A percentile compares a stretch with the other conserved stretches of the same genome.
Evolutionary conservation across 1,140 invertebrate genomes (phyloP).

Genomic region (Triops longicaudatus): DNA sequence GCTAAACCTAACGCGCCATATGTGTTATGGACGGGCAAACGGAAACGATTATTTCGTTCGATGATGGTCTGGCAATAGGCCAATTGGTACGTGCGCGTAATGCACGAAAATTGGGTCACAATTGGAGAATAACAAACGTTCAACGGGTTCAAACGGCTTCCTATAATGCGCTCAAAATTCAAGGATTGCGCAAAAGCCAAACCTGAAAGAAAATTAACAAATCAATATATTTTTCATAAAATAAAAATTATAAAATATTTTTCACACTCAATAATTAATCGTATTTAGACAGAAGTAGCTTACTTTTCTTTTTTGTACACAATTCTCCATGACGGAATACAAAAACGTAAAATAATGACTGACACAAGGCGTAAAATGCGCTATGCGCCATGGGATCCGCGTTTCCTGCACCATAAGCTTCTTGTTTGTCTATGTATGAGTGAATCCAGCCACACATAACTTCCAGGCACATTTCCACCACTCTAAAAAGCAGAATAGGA

Average conservation of each 20-base stretch:
- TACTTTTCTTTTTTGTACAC: conserved; percentile 62
- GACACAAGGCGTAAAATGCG: conserved; percentile 82
- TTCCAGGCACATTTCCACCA: conserved; percentile 52
- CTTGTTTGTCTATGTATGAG: conserved; percentile 55
- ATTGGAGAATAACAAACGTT: conserved; percentile 64
- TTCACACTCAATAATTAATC: too few species aligned
- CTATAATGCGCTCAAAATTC: conserved; percentile 73
- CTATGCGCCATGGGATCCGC: conserved; percentile 55
- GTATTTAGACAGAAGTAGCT: conserved; percentile 39
- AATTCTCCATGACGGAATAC: conserved; percentile 78
- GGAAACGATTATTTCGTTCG: conserved; percentile 58
- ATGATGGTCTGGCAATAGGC: conserved; percentile 86
- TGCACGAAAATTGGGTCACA: conserved; percentile 58
- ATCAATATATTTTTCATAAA: conserved; percentile 16
- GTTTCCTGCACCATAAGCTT: conserved; percentile 39
- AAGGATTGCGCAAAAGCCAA: conserved; percentile 65
- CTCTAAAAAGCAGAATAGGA: conserved; percentile 43
- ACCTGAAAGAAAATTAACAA: conserved; percentile 51
- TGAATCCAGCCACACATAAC: conserved; percentile 64
- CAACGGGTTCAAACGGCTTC: conserved; percentile 75
- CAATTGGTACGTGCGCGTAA: conserved; percentile 76
- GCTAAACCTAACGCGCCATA: conserved; percentile 39
- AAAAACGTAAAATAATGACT: conserved; percentile 82
- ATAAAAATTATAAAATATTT: too few species aligned
- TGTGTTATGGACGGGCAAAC: conserved; percentile 38